phyloP scores from a whole-genome alignment of 2,888 invertebrate species.

The Limenitis camilla region DNA sequence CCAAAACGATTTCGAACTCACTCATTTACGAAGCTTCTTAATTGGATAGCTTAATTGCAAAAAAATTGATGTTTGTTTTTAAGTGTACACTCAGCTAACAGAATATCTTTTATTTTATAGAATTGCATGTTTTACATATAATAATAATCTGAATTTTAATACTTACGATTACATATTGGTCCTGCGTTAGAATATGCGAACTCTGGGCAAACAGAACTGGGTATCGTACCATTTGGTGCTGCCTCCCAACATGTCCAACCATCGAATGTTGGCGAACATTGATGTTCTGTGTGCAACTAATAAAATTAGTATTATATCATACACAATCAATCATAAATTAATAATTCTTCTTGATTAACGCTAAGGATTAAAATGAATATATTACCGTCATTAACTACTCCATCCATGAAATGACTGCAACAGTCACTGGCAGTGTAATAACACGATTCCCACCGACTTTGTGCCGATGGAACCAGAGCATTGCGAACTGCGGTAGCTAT shows the following conservation, averaged over 20 bases:
- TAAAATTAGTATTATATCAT: not conserved
- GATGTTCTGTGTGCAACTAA: slow-evolving; percentile 20
- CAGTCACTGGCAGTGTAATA: slow-evolving; percentile 56
- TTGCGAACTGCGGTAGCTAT: slow-evolving; percentile 44
- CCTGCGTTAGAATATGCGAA: slow-evolving; percentile 73
- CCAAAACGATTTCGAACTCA: too few relatives aligned
- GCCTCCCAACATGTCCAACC: slow-evolving; percentile 77
- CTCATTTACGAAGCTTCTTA: too few relatives aligned
- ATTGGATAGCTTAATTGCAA: too few relatives aligned
- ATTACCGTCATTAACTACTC: slow-evolving; percentile 29
- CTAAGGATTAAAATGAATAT: not conserved
- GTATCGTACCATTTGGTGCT: slow-evolving; percentile 50
- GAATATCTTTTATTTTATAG: not conserved
- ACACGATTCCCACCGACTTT: slow-evolving; percentile 45
- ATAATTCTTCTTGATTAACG: not conserved
- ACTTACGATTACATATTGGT: slow-evolving; percentile 74
- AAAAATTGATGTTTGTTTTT: too few relatives aligned
- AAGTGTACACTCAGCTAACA: too few relatives aligned
- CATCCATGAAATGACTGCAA: slow-evolving; percentile 54
- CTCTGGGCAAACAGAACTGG: slow-evolving; percentile 69
- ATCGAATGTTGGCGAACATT: slow-evolving; percentile 76
- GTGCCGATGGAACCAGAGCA: slow-evolving; percentile 49
- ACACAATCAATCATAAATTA: not conserved
- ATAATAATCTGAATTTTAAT: not conserved
- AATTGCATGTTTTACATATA: not conserved